Evolutionary conservation across 2,797 vertebrate species (phyloP), one percentile per base, ranked within the genome.

Genomic region (Cyprinella venusta): DNA sequence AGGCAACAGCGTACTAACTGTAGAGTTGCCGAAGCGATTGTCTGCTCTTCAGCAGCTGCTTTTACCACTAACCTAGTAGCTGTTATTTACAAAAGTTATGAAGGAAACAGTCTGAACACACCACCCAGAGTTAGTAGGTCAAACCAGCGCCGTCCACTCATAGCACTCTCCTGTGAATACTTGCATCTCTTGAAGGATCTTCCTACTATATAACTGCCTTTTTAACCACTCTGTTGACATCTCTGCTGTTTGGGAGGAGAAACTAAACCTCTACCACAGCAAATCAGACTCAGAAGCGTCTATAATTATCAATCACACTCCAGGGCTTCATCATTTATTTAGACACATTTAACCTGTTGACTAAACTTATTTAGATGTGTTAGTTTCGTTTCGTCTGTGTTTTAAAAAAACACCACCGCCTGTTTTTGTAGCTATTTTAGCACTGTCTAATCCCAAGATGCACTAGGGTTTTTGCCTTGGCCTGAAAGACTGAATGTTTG

Each of bases 151-250:
- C 8, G 4, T 80, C 65, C 70, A 69, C 78, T 18, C 12, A 16
- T 80, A 76, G 40, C 26, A 30, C 72, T 61, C 16, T 50, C 40
- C 38, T 76, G 40, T 80, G 38, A 69, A 38, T 40, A 75, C n/a
- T 68, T 21, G 12, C 33, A 54, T 76, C 26, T 42, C 21, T 70
- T 77, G 74, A 78, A 83, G 75, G 68, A 50, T 63, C 19, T 74
- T 56, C 59, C 15, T 68, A 40, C 36, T 54, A 16, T 42, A 76
- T 70, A 21, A 71, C 75, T 54, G 54, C 50, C 61, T 86, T 85
- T 77, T 45, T 36, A 45, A 86, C 74, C 63, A 79, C 81, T 79
- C 24, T 40, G 63, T 63, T 69, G 67, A 59, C 38, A 16, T 75
- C 68, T 42, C 10, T 64, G 42, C 30, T 52, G 70, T 72, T 72